These are phyloP conservation scores for Anadara kagoshimensis DNA, from an alignment of 1,140 invertebrate genomes.

Conservation along the genomic window DNA sequence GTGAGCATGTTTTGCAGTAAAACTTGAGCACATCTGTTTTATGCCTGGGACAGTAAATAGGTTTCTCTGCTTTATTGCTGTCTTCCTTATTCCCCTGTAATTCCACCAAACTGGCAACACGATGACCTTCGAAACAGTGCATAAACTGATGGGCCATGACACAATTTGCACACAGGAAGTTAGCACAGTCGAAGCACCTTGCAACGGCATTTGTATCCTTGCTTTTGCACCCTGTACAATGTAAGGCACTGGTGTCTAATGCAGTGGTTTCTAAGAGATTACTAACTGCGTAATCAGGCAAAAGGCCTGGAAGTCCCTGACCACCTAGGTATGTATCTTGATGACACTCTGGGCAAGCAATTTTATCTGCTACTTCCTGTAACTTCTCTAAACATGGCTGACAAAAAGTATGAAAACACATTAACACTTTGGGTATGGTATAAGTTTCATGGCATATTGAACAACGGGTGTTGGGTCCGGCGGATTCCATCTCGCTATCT, in stretches of 20 bases:
- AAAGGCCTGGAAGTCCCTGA: constrained; percentile 78
- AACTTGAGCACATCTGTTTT: constrained; percentile 92
- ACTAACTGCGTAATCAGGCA: constrained; percentile 82
- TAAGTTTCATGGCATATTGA: constrained; percentile 87
- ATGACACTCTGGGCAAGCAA: constrained; percentile 87
- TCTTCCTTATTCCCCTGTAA: constrained; percentile 75
- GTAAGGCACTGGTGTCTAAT: constrained; percentile 77
- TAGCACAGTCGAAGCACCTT: constrained; percentile 94
- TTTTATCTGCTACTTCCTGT: constrained; percentile 80
- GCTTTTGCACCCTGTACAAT: constrained; percentile 77
- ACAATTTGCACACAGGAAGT: constrained; percentile 96
- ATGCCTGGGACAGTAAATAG: constrained; percentile 85
- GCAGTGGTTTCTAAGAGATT: constrained; percentile 74
- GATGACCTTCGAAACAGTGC: constrained; percentile 97
- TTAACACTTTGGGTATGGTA: constrained; percentile 85
- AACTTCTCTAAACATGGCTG: constrained; percentile 92
- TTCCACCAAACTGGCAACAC: constrained; percentile 85
- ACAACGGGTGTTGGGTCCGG: constrained; percentile 79
- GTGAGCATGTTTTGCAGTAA: constrained; percentile 91
- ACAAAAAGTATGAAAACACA: constrained; percentile 97
- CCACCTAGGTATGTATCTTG: constrained; percentile 79
- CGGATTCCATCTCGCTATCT: constrained; percentile 63
- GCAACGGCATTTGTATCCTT: constrained; percentile 75
- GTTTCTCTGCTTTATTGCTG: constrained; percentile 75
- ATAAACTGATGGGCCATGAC: constrained; percentile 98